Base-by-base conservation (phyloP, 2,113 vertebrate genomes). In the Neopipo cinnamomea region DNA sequence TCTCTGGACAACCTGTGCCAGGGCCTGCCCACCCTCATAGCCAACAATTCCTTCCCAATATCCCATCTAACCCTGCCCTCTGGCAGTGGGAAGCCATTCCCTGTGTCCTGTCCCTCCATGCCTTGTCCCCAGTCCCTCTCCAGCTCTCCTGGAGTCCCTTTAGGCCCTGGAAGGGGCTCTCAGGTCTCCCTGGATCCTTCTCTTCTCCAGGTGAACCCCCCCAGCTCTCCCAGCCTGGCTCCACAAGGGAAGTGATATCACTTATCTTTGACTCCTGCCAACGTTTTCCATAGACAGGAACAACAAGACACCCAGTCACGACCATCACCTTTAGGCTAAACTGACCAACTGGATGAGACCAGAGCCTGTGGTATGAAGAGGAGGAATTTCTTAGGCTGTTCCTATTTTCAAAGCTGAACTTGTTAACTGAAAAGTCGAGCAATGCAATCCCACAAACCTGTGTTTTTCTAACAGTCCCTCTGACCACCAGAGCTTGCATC, bases 71-170 rank as follows among this genome's bases (percentile, higher is more conserved):
- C 2, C 41, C 49, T 88, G 75, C 66, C 75, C 75, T 80, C 41
- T 65, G 56, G 19, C 66, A 4, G 1, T 55, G 74, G 39, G 4
- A 61, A 88, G 65, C 65, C 74, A 79, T 47, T 55, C 1, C 74
- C 63, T 33, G 27, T 1, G 2, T 70, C 2, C 85, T 88, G 56
- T 12, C 56, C 39, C 55, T 55, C 2, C 56, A 14, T 0, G 12
- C 74, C 66, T 71, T 88, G 85, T 49, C 41, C 66, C 49, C 6
- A 56, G 75, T 21, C 11, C 53, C 65, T 78, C 5, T 13, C n/a
- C 85, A 88, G 66, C 74, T 88, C 50, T 88, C 23, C 65, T 47
- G 85, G 47, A 88, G 66, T n/a, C 85, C 63, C 74, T 79, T 28
- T 0, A 79, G 66, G 65, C 47, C 6, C 85, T 80, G 66, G 1